Evolutionary conservation across 2,113 vertebrate species (phyloP).

Genomic region (Cryptomyrus ogoouensis): DNA sequence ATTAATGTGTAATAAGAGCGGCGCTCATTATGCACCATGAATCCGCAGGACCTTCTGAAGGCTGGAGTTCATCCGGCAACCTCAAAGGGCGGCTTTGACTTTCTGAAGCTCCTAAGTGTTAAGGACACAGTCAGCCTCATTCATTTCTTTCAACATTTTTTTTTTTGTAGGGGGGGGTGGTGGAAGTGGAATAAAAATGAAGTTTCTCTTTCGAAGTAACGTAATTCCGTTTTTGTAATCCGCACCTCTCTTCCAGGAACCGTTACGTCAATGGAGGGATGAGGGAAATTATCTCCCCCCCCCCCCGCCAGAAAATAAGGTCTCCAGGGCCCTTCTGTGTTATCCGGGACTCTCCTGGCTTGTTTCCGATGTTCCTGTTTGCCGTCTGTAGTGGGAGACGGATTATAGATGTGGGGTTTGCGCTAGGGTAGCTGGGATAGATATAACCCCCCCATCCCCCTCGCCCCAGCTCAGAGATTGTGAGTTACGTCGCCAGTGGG

Average conservation of each 20-base stretch:
- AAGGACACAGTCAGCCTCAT: constrained; percentile 65
- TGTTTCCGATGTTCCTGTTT: constrained; percentile 55
- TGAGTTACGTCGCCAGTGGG: constrained; percentile 29
- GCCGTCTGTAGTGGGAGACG: constrained; percentile 44
- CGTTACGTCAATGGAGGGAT: constrained; percentile 52
- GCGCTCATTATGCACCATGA: constrained; percentile 29
- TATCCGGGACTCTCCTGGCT: constrained; percentile 44
- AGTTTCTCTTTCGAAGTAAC: constrained; percentile 62
- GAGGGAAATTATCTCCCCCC: constrained; percentile 61
- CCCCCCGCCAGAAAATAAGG: constrained; percentile 64
- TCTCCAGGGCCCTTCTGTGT: constrained; percentile 63
- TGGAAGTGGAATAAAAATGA: constrained; percentile 76
- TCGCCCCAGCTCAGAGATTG: constrained; percentile 49
- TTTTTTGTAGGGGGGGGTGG: constrained; percentile 43
- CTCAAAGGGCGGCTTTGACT: constrained; percentile 65
- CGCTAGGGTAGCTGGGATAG: constrained; percentile 41
- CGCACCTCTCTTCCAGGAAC: constrained; percentile 60
- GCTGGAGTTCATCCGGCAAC: constrained; percentile 45
- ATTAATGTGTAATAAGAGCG: constrained; percentile 60
- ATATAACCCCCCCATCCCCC: constrained; percentile 31
- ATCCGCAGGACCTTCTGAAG: constrained; percentile 45
- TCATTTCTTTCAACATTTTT: constrained; percentile 70
- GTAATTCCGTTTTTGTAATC: constrained; percentile 65
- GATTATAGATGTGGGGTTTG: constrained; percentile 49
- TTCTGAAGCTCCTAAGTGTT: constrained; percentile 61